A percentile compares a stretch with the other conserved stretches of the same genome.
Conservation (phyloP, 2,888 invertebrate species). For the Nowickia ferox region DNA sequence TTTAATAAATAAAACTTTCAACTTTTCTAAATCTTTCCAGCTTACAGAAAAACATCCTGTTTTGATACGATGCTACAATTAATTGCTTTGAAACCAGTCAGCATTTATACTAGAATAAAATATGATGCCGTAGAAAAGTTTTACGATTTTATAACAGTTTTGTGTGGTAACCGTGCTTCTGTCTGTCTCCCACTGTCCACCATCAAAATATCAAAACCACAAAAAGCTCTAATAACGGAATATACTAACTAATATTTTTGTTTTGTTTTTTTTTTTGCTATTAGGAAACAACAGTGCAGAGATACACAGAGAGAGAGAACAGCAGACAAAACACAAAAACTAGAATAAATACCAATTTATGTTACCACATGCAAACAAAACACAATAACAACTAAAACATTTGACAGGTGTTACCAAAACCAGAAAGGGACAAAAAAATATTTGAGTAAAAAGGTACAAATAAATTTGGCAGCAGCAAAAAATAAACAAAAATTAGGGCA, state of each 20-base stretch:
- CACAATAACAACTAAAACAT: slow-evolving; percentile 53
- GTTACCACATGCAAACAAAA: slow-evolving; percentile 60
- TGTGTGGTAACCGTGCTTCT: neutral
- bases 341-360: slow-evolving; percentile 56
- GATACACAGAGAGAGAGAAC: neutral
- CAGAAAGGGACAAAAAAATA: slow-evolving; percentile 5
- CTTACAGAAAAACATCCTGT: too few relatives aligned
- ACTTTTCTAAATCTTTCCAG: too few relatives aligned
- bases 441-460: slow-evolving; percentile 32
- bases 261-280: too few relatives aligned
- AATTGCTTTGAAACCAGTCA: too few relatives aligned
- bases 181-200: neutral
- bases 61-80: too few relatives aligned
- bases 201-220: slow-evolving; percentile 57
- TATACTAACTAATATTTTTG: slow-evolving; percentile 32
- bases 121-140: too few relatives aligned
- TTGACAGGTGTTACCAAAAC: slow-evolving; percentile 64
- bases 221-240: slow-evolving; percentile 59
- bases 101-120: too few relatives aligned
- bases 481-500: slow-evolving; percentile 28
- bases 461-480: slow-evolving; percentile 34
- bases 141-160: neutral
- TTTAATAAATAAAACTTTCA: too few relatives aligned
- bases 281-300: neutral
- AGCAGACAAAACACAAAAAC: neutral